Conservation (phyloP, 2,888 invertebrate genomes). For the Liodrosophila aerea region DNA sequence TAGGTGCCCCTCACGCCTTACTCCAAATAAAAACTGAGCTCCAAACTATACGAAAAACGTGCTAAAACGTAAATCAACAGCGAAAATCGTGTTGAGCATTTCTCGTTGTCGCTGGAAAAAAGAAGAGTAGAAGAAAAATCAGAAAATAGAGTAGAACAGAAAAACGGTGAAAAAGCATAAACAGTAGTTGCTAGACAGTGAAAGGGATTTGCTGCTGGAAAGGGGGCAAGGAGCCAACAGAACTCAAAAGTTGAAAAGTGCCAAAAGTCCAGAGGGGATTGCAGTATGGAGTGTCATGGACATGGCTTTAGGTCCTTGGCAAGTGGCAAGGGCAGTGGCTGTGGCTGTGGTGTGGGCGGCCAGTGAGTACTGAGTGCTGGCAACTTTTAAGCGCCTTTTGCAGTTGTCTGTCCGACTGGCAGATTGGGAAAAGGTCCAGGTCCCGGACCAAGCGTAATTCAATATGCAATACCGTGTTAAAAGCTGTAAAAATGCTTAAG, state of each 20-base stretch:
- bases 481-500: slow-evolving; percentile 76
- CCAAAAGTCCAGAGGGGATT: slow-evolving; percentile 48
- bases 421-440: slow-evolving; percentile 15
- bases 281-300: slow-evolving; percentile 21
- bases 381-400: slow-evolving; percentile 45
- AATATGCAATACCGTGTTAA: slow-evolving; percentile 71
- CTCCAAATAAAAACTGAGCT: slow-evolving; percentile 19
- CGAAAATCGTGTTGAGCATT: slow-evolving; percentile 75
- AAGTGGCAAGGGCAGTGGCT: slow-evolving; percentile 1
- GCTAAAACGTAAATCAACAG: slow-evolving; percentile 76
- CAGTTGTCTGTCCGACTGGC: slow-evolving; percentile 53
- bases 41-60: slow-evolving; percentile 68
- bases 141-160: slow-evolving; percentile 11
- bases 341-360: no score
- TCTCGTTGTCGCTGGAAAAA: slow-evolving; percentile 47
- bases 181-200: slow-evolving; percentile 40
- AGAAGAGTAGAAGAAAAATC: slow-evolving; percentile 1
- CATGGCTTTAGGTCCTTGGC: slow-evolving; percentile 40
- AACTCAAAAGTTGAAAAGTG: slow-evolving; percentile 61
- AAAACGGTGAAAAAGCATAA: slow-evolving; percentile 51
- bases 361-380: slow-evolving; percentile 17
- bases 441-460: slow-evolving; percentile 61
- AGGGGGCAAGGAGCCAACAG: neutral
- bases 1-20: neutral
- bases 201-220: slow-evolving; percentile 8